A percentile compares a stretch with the other conserved stretches of the same genome.
Evolutionary conservation across 2,888 invertebrate genomes (phyloP).

Genomic region (Odontothrips loti): DNA sequence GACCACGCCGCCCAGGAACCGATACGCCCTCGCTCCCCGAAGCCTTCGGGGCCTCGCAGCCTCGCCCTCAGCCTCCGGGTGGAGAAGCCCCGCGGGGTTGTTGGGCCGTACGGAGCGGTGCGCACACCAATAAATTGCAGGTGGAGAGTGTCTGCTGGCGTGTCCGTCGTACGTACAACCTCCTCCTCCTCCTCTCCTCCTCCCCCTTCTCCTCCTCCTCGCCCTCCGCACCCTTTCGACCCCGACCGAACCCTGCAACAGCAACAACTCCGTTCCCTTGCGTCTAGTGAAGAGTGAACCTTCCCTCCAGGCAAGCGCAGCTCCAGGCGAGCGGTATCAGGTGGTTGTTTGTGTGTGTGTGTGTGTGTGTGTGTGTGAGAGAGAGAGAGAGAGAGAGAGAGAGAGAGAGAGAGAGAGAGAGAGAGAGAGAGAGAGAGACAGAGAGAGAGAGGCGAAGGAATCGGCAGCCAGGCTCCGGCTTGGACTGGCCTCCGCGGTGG

Average conservation of each 20-base stretch:
- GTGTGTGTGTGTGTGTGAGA: too few species aligned
- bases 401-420: too few species aligned
- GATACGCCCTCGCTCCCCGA: too few species aligned
- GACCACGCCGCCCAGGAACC: too few species aligned
- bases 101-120: slow-evolving; percentile 2
- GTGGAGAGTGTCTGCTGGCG: slow-evolving; percentile 20
- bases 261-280: background rate
- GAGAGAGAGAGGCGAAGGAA: too few species aligned
- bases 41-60: background rate
- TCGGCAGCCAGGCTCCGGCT: too few species aligned
- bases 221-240: background rate
- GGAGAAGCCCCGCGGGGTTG: slow-evolving; percentile 11
- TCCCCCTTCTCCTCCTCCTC: background rate
- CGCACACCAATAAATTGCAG: slow-evolving; percentile 20
- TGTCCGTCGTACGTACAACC: background rate
- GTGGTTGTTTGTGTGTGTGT: background rate
- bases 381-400: too few species aligned
- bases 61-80: background rate
- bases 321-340: background rate
- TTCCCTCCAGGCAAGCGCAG: too few species aligned
- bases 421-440: too few species aligned
- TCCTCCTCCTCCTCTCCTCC: background rate
- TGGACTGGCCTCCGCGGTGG: too few species aligned
- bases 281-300: background rate
- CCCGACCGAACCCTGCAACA: slow-evolving; percentile 8